Evolutionary conservation across 2,797 vertebrate species (phyloP).

Genomic region (Poeciliopsis gracilis): DNA sequence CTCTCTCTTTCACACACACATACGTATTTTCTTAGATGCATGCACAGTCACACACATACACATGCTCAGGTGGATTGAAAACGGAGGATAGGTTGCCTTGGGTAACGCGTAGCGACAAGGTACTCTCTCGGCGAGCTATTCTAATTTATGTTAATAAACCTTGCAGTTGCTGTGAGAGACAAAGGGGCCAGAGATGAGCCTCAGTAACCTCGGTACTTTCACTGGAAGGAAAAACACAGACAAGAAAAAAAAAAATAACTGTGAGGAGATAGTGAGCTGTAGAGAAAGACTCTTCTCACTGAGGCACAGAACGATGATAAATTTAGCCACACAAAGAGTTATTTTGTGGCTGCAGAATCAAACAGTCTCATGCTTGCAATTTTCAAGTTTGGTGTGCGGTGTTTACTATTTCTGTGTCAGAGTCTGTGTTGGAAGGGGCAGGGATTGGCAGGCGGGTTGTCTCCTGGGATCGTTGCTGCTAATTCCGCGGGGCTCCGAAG

Average conservation of each 20-base stretch:
- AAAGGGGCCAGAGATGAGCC: slow-evolving; percentile 81
- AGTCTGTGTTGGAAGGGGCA: slow-evolving; percentile 53
- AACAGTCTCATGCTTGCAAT: slow-evolving; percentile 70
- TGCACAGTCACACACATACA: slow-evolving; percentile 37
- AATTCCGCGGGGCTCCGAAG: slow-evolving; percentile 60
- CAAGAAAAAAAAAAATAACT: slow-evolving; percentile 9
- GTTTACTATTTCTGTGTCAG: slow-evolving; percentile 60
- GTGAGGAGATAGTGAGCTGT: slow-evolving; percentile 63
- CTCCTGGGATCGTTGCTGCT: slow-evolving; percentile 64
- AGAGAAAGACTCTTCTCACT: slow-evolving; percentile 69
- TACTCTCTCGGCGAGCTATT: slow-evolving; percentile 82
- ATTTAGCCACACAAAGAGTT: slow-evolving; percentile 77
- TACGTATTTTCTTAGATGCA: slow-evolving; percentile 43
- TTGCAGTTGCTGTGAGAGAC: slow-evolving; percentile 79
- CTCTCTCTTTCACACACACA: neutral
- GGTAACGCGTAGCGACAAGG: slow-evolving; percentile 81
- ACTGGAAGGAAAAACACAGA: slow-evolving; percentile 51
- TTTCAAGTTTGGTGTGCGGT: slow-evolving; percentile 55
- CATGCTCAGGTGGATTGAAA: slow-evolving; percentile 73
- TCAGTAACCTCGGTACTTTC: slow-evolving; percentile 78
- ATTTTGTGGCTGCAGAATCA: slow-evolving; percentile 74
- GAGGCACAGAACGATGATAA: slow-evolving; percentile 72
- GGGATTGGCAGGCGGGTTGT: slow-evolving; percentile 61
- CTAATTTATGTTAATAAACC: slow-evolving; percentile 87
- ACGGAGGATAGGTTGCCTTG: slow-evolving; percentile 79